Percentiles rank a stretch among this genome's conserved stretches.
Conservation (phyloP, 2,888 invertebrate genomes). For the Nasonovia ribisnigri region DNA sequence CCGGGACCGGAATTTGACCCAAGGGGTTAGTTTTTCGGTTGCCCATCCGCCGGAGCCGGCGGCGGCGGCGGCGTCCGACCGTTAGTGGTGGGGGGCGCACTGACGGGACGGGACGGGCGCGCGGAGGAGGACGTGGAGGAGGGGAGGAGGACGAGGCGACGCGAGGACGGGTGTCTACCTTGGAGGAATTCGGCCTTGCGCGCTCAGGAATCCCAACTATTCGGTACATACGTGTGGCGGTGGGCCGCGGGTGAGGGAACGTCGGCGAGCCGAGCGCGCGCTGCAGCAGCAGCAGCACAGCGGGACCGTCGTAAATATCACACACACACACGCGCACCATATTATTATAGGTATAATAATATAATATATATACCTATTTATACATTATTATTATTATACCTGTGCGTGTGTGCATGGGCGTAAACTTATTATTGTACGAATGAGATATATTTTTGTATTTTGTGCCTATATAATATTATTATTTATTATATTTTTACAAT, state of each 20-base stretch:
- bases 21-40: conserved; percentile 65
- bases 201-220: conserved; percentile 66
- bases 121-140: conserved; percentile 8
- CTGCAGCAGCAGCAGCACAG: not conserved
- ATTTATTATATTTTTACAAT: not conserved
- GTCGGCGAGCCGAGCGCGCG: not conserved
- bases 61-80: not conserved
- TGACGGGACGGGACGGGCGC: not conserved
- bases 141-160: conserved; percentile 43
- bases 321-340: not conserved
- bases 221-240: conserved; percentile 42
- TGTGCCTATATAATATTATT: not conserved
- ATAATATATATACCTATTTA: not conserved
- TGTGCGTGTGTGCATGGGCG: not conserved
- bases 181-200: conserved; percentile 66
- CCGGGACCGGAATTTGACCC: conserved; percentile 65
- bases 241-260: conserved; percentile 21
- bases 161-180: conserved; percentile 64
- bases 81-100: conserved; percentile 24
- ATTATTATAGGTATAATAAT: not conserved
- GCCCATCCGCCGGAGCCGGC: conserved; percentile 61
- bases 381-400: not conserved
- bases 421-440: not conserved
- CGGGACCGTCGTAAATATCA: conserved; percentile 13
- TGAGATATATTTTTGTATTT: not conserved